A percentile compares a stretch with the other conserved stretches of the same genome.
Evolutionary conservation across 1,140 invertebrate genomes (phyloP).

Genomic region (Calephelis virginiensis): DNA sequence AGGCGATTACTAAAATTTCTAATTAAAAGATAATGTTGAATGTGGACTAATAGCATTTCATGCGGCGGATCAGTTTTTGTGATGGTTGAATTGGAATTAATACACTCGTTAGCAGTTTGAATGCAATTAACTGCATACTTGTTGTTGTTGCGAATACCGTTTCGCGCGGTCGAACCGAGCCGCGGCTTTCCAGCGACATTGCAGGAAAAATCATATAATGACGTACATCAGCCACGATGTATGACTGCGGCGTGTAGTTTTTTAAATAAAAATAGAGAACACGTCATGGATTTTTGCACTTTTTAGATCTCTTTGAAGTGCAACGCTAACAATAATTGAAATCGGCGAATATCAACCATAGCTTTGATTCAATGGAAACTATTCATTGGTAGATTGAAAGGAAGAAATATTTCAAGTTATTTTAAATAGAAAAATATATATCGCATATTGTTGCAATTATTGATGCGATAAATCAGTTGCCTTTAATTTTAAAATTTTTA

Average conservation of each 20-base stretch:
- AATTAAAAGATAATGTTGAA: neutral
- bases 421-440: too few species aligned
- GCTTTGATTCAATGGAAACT: too few species aligned
- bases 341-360: too few species aligned
- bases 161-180: conserved; percentile 55
- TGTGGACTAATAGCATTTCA: conserved; percentile 23
- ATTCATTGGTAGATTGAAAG: too few species aligned
- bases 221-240: conserved; percentile 39
- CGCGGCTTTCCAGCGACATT: conserved; percentile 66
- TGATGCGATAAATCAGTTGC: too few species aligned
- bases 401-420: too few species aligned
- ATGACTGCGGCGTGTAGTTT: conserved; percentile 33
- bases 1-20: neutral
- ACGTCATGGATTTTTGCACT: neutral
- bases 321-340: too few species aligned
- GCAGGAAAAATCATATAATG: conserved; percentile 68
- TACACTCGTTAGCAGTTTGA: conserved; percentile 57
- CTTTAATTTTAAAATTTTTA: too few species aligned
- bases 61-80: conserved; percentile 47
- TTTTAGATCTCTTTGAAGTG: neutral
- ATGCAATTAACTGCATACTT: conserved; percentile 67
- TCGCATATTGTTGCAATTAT: too few species aligned
- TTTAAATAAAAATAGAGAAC: conserved; percentile 26
- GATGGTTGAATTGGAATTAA: conserved; percentile 52
- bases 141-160: conserved; percentile 55